Evolutionary conservation across 2,797 vertebrate genomes (phyloP), one percentile per base, ranked within the genome.

Genomic region (Darevskia mixta): DNA sequence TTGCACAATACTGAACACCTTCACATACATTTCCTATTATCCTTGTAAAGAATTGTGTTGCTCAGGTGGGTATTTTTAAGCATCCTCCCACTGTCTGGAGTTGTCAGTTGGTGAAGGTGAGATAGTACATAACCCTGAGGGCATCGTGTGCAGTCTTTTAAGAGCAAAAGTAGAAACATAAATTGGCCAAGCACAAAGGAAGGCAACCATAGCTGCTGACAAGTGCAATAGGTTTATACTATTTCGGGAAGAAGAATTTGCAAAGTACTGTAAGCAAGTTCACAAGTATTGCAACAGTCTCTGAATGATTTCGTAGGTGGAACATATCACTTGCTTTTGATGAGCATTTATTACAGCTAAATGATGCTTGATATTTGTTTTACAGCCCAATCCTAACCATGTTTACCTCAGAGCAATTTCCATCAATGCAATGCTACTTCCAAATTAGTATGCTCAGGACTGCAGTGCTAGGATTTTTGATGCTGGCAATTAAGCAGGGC

Each of bases 151-250:
- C 86, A 95, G 71, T 29, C 86, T 92, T 95, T 86, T 82, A 94
- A 86, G 92, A 86, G 92, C 17, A 85, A 93, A 91, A 93, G 27
- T 18, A 82, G 38, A 92, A 92, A 93, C 93, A 49, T 25, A 92
- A 92, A 92, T 83, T 89, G 58, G 27, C 79, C 15, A 83, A 93
- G 15, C 79, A 91, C 87, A 91, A 83, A 86, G 88, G 92, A 91
- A 80, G 84, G 45, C 89, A 93, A 95, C 71, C 49, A 88, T 93
- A 92, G 73, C 89, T 95, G 86, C 71, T 91, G 78, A 82, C 4
- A 85, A 45, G 55, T 23, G 43, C 3, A 58, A 0, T 17, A n/a
- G 38, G 86, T 43, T 80, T 90, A 90, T 2, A 0, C 2, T 75
- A 20, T 66, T 64, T 87, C 86, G 94, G 32, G 90, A 79, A 88